These are phyloP conservation scores for Tetropium fuscum DNA, from an alignment of 2,888 invertebrate genomes.

Conservation along the genomic window DNA sequence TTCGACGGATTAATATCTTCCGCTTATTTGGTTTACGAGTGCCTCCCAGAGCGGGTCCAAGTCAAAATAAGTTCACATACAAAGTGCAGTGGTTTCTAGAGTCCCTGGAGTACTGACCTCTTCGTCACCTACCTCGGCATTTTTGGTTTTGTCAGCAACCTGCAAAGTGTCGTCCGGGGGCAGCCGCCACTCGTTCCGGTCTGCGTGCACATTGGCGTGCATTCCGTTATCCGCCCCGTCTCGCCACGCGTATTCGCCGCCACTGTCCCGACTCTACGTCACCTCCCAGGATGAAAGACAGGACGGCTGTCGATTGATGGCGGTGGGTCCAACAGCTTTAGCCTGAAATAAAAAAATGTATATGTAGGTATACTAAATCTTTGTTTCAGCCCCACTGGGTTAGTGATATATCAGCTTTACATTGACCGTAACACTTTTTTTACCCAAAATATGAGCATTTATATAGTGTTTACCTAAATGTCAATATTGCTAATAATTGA, in stretches of 20 bases:
- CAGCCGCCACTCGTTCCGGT: conserved; percentile 92
- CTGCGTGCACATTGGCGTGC: conserved; percentile 91
- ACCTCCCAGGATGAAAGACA: conserved; percentile 39
- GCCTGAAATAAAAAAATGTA: conserved; percentile 34
- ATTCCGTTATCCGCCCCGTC: conserved; percentile 77
- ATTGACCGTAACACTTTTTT: too few relatives aligned
- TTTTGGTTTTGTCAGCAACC: conserved; percentile 88
- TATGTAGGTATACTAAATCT: too few relatives aligned
- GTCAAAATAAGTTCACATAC: conserved; percentile 21
- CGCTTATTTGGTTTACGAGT: background rate
- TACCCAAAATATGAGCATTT: too few relatives aligned
- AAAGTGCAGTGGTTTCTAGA: conserved; percentile 17
- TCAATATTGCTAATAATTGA: too few relatives aligned
- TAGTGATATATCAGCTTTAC: too few relatives aligned
- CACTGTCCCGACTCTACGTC: conserved; percentile 54
- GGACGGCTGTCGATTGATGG: conserved; percentile 20
- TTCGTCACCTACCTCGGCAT: conserved; percentile 74
- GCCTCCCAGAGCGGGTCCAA: conserved; percentile 9
- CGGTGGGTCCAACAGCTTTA: conserved; percentile 31
- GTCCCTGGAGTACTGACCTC: conserved; percentile 68
- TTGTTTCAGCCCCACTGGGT: too few relatives aligned
- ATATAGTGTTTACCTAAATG: too few relatives aligned
- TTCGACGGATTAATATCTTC: background rate
- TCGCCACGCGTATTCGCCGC: conserved; percentile 66
- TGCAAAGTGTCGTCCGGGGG: conserved; percentile 93